phyloP scores from a whole-genome alignment of 2,888 invertebrate genomes.

The Euphydryas editha region DNA sequence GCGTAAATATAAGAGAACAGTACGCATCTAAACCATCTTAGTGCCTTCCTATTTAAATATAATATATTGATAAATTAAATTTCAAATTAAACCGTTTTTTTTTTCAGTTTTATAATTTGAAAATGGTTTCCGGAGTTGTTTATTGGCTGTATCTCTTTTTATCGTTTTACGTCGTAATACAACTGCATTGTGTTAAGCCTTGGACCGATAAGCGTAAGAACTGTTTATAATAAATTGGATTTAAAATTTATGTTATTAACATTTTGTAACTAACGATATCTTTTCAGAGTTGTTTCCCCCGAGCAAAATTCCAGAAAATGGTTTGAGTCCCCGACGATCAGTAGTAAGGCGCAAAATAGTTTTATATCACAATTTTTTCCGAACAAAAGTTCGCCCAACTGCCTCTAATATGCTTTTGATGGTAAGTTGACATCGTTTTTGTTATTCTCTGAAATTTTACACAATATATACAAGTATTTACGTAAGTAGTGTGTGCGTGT shows the following conservation, averaged over 20 bases:
- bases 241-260: background rate
- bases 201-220: slow-evolving; percentile 69
- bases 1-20: too few species aligned
- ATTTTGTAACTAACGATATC: background rate
- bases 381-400: slow-evolving; percentile 88
- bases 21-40: too few species aligned
- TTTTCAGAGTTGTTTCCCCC: slow-evolving; percentile 66
- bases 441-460: too few species aligned
- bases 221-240: slow-evolving; percentile 7
- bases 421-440: slow-evolving; percentile 74
- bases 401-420: slow-evolving; percentile 92
- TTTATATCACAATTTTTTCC: slow-evolving; percentile 89
- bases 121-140: slow-evolving; percentile 29
- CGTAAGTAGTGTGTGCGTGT: too few species aligned
- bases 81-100: background rate
- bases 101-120: too few species aligned
- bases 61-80: too few species aligned
- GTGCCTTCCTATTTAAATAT: too few species aligned
- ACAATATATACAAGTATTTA: too few species aligned
- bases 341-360: slow-evolving; percentile 89
- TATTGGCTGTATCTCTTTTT: slow-evolving; percentile 54
- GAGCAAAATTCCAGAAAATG: slow-evolving; percentile 67
- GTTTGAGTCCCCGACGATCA: slow-evolving; percentile 81
- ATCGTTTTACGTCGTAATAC: slow-evolving; percentile 51
- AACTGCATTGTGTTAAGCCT: slow-evolving; percentile 53